A percentile compares a stretch with the other conserved stretches of the same genome.
phyloP scores from a whole-genome alignment of 1,140 invertebrate genomes.

The Wasmannia auropunctata region DNA sequence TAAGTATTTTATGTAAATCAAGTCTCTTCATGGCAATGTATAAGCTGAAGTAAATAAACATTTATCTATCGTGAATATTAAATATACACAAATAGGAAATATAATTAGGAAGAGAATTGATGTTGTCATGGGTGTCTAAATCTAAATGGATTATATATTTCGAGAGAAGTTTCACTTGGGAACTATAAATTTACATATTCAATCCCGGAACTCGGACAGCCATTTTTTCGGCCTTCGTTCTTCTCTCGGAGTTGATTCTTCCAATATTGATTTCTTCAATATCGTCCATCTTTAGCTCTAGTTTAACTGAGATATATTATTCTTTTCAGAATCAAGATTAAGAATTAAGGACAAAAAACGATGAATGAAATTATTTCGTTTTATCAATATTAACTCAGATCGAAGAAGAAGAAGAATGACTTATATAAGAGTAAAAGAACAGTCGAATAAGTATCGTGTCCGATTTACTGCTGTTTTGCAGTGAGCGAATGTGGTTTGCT shows the following conservation, averaged over 20 bases:
- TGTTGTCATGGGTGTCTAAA: background rate
- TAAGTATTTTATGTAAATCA: no score
- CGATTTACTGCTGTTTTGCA: background rate
- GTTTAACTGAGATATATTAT: background rate
- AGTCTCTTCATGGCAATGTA: no score
- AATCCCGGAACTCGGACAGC: background rate
- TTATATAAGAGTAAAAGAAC: background rate
- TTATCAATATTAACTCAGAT: background rate
- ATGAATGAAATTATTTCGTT: background rate
- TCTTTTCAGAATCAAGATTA: background rate
- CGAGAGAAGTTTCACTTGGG: background rate
- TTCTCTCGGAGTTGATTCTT: background rate
- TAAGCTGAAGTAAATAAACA: no score
- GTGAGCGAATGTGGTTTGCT: background rate
- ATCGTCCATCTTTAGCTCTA: background rate
- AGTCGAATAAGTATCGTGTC: background rate
- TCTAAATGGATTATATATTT: background rate
- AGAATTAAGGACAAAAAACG: background rate
- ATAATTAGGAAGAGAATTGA: no score
- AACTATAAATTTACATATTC: background rate
- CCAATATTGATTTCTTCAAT: background rate
- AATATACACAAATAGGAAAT: no score
- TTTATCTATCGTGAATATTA: no score
- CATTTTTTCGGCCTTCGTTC: background rate
- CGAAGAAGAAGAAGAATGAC: no score